Percentiles rank a stretch among this genome's conserved stretches.
Conservation (phyloP, 2,888 invertebrate genomes). For the Harpalus rubripes region DNA sequence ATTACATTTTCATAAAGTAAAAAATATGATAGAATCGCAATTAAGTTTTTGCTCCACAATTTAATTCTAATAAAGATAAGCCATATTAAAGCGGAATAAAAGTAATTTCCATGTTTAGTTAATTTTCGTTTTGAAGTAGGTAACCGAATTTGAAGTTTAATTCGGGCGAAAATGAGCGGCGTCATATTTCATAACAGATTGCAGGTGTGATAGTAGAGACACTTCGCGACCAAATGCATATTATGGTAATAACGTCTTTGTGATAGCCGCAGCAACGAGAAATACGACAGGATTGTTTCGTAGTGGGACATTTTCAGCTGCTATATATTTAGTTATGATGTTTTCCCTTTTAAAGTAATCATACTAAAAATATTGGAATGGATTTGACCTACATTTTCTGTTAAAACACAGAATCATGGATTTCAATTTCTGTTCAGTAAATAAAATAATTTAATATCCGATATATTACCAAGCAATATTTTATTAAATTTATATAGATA, state of each 20-base stretch:
- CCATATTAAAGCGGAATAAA: conserved; percentile 30
- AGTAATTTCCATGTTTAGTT: conserved; percentile 54
- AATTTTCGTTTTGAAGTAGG: conserved; percentile 13
- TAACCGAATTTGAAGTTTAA: conserved; percentile 51
- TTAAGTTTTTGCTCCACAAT: conserved; percentile 27
- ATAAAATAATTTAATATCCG: too few species aligned
- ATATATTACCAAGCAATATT: too few species aligned
- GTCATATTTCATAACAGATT: conserved; percentile 49
- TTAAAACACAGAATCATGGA: too few species aligned
- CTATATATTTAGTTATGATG: too few species aligned
- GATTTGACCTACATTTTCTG: too few species aligned
- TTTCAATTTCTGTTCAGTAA: too few species aligned
- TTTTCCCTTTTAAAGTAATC: too few species aligned
- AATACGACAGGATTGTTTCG: background rate
- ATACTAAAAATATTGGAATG: too few species aligned
- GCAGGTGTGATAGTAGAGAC: conserved; percentile 33
- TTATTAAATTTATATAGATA: too few species aligned
- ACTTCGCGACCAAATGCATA: conserved; percentile 34
- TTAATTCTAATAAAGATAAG: conserved; percentile 23
- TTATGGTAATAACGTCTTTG: conserved; percentile 52
- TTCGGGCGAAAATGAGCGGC: conserved; percentile 33
- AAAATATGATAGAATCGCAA: conserved; percentile 23
- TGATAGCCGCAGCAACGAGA: background rate
- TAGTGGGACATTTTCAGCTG: background rate
- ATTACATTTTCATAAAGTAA: conserved; percentile 36